A percentile compares a stretch with the other conserved stretches of the same genome.
phyloP scores from a whole-genome alignment of 2,888 invertebrate genomes.

The Hirtodrosophila alboralis region DNA sequence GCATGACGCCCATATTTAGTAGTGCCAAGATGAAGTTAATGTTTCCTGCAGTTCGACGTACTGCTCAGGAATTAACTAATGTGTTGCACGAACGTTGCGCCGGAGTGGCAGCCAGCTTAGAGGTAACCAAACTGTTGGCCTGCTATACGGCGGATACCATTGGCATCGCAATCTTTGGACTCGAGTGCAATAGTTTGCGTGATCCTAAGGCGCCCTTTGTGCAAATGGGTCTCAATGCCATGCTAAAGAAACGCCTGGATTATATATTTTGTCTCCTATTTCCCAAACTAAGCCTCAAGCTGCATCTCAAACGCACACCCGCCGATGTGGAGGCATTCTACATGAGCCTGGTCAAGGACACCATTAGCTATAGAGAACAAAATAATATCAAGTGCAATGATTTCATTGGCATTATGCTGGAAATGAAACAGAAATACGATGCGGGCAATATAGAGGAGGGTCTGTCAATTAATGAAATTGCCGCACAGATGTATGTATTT shows the following conservation, averaged over 20 bases:
- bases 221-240: constrained; percentile 65
- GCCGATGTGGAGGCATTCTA: constrained; percentile 72
- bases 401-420: constrained; percentile 85
- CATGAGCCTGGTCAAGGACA: constrained; percentile 77
- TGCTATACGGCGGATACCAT: constrained; percentile 85
- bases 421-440: constrained; percentile 76
- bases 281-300: constrained; percentile 59
- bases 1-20: constrained; percentile 84
- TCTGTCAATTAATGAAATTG: constrained; percentile 72
- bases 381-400: constrained; percentile 83
- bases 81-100: constrained; percentile 66
- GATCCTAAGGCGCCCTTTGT: constrained; percentile 82
- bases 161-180: constrained; percentile 84
- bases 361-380: constrained; percentile 75
- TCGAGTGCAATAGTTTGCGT: constrained; percentile 83
- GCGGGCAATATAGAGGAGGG: constrained; percentile 79
- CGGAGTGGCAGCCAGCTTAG: constrained; percentile 46
- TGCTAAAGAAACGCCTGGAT: constrained; percentile 53
- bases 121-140: constrained; percentile 76
- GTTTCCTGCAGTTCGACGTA: constrained; percentile 79
- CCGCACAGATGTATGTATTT: constrained; percentile 86
- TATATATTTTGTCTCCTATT: constrained; percentile 53
- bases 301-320: constrained; percentile 50
- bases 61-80: constrained; percentile 65
- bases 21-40: constrained; percentile 85